These are phyloP conservation scores for Mesocricetus auratus DNA, from an alignment of 2,113 vertebrate genomes.

Conservation along the genomic window DNA sequence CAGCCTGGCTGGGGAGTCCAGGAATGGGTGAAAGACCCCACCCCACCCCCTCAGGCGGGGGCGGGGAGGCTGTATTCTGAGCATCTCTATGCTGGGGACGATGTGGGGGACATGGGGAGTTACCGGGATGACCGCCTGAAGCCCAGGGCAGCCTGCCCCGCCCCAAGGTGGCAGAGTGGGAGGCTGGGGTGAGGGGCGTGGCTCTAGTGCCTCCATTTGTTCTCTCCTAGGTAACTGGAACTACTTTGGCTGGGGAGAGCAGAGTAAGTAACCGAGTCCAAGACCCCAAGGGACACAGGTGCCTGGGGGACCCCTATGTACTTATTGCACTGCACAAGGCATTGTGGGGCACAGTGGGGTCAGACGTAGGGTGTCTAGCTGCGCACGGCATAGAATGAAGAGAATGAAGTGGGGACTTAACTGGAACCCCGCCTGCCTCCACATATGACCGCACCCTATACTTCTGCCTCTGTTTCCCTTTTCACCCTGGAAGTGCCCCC, in stretches of 20 bases:
- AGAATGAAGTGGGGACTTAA: too few species aligned
- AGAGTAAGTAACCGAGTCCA: constrained; percentile 91
- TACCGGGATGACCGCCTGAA: neutral
- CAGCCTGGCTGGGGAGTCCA: neutral
- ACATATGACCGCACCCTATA: neutral
- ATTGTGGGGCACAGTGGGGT: neutral
- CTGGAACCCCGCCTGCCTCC: neutral
- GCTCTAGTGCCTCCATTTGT: constrained; percentile 48
- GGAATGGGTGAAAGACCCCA: neutral
- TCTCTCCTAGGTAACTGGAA: constrained; percentile 96
- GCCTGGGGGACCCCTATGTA: neutral
- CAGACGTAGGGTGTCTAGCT: neutral
- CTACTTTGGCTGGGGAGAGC: constrained; percentile 97
- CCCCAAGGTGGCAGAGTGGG: neutral
- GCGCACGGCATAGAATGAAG: too few species aligned
- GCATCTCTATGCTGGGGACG: neutral
- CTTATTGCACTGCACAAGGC: neutral
- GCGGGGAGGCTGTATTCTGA: neutral
- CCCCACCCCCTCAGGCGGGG: neutral
- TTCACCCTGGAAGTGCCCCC: too few species aligned
- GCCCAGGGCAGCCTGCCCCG: neutral
- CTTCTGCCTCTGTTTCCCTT: neutral
- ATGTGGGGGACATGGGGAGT: too few species aligned
- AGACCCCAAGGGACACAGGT: rapidly evolving
- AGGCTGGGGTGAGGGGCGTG: neutral